Percentiles rank a stretch among this genome's conserved stretches.
Conservation (phyloP, 2,113 vertebrate genomes). For the Tragelaphus imberbis region DNA sequence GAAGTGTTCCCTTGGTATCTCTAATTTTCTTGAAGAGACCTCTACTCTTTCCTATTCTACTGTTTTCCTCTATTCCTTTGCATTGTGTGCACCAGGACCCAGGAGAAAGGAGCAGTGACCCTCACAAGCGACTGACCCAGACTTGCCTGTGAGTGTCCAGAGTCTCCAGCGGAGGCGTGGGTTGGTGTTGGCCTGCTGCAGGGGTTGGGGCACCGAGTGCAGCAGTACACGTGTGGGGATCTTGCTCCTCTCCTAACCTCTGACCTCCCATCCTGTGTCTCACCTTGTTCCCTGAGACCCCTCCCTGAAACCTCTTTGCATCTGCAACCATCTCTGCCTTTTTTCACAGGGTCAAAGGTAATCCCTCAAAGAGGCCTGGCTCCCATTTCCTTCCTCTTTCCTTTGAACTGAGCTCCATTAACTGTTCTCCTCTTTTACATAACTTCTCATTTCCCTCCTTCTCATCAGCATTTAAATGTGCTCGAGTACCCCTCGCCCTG, state of each 20-base stretch:
- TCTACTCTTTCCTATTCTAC: neutral
- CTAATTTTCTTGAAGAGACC: neutral
- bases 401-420: no score
- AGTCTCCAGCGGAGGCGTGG: fast-evolving
- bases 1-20: neutral
- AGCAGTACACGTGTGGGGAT: neutral
- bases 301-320: neutral
- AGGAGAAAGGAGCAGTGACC: neutral
- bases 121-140: neutral
- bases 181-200: neutral
- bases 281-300: neutral
- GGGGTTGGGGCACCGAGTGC: neutral
- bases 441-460: neutral
- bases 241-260: neutral
- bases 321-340: neutral
- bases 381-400: neutral
- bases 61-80: neutral
- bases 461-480: neutral
- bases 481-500: fast-evolving
- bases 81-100: neutral
- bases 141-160: neutral
- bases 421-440: neutral
- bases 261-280: neutral
- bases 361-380: neutral
- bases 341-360: neutral